phyloP scores from a whole-genome alignment of 2,888 invertebrate species.

The Alloscopus bannaensis region DNA sequence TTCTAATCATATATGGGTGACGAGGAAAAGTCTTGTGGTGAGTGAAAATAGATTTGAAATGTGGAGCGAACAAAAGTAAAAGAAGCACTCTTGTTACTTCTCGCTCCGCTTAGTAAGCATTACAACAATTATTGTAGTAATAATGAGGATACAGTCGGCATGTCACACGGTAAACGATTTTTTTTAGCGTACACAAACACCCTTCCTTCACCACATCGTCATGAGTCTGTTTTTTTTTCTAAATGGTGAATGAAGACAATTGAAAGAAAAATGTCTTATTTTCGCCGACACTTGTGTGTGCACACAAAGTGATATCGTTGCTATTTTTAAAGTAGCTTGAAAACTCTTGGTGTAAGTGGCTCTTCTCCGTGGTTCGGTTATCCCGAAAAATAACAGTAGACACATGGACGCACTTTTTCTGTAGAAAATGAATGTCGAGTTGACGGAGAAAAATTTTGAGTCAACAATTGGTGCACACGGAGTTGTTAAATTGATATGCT shows the following conservation, averaged over 20 bases:
- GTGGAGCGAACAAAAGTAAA: conserved; percentile 32
- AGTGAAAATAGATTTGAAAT: conserved; percentile 26
- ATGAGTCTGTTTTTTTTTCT: background rate
- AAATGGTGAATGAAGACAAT: conserved; percentile 15
- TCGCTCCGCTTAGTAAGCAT: conserved; percentile 32
- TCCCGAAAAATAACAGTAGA: background rate
- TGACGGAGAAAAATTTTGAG: no score
- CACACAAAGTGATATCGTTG: no score
- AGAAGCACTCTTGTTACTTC: conserved; percentile 19
- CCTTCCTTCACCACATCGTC: conserved; percentile 25
- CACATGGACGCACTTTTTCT: no score
- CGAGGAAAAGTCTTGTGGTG: no score
- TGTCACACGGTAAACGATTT: conserved; percentile 30
- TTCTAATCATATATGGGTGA: no score
- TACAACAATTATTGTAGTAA: conserved; percentile 19
- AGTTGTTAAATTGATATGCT: no score
- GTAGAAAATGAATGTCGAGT: no score
- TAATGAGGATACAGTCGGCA: conserved; percentile 28
- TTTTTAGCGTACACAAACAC: conserved; percentile 19
- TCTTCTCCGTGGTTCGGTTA: conserved; percentile 10
- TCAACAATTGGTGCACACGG: no score
- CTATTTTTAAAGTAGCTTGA: conserved; percentile 4
- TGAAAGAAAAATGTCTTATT: background rate
- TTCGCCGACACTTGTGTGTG: conserved; percentile 10
- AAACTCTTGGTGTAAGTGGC: conserved; percentile 6